A percentile compares a stretch with the other conserved stretches of the same genome.
Conservation (phyloP, 2,113 vertebrate genomes). For the Columba livia region DNA sequence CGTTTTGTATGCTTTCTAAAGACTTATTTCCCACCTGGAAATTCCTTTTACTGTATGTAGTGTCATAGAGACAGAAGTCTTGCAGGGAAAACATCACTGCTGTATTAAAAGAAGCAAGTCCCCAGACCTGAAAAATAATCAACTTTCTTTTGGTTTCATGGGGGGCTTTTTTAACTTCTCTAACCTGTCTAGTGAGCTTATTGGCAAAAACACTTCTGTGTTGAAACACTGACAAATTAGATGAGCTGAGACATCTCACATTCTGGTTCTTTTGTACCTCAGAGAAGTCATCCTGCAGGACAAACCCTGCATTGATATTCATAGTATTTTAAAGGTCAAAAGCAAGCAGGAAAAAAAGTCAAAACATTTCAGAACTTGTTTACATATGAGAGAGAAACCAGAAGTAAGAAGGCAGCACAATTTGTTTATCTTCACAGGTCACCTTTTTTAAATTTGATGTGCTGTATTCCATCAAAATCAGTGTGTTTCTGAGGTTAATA, state of each 20-base stretch:
- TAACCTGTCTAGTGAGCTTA: background rate
- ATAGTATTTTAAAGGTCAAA: slow-evolving; percentile 4
- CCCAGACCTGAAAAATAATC: background rate
- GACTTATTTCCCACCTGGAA: background rate
- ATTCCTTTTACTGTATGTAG: background rate
- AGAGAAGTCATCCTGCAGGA: background rate
- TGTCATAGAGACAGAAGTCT: background rate
- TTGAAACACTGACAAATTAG: background rate
- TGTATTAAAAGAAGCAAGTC: background rate
- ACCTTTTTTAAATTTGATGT: slow-evolving; percentile 26
- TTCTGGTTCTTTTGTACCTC: background rate
- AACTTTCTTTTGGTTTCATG: fast-evolving
- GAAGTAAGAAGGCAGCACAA: background rate
- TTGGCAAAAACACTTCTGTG: background rate
- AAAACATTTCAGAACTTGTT: background rate
- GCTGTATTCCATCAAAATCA: background rate
- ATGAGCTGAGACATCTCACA: background rate
- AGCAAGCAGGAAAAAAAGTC: background rate
- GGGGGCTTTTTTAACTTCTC: background rate
- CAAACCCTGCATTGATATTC: background rate
- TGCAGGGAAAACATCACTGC: background rate
- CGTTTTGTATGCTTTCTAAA: background rate
- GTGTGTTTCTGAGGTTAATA: slow-evolving; percentile 17
- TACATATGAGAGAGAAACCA: background rate
- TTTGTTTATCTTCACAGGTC: slow-evolving; percentile 9